These are phyloP conservation scores for Pseudorhiza aurosa DNA, from an alignment of 30 jellyfish, hydroid and myxozoan genomes.

Conservation along the genomic window DNA sequence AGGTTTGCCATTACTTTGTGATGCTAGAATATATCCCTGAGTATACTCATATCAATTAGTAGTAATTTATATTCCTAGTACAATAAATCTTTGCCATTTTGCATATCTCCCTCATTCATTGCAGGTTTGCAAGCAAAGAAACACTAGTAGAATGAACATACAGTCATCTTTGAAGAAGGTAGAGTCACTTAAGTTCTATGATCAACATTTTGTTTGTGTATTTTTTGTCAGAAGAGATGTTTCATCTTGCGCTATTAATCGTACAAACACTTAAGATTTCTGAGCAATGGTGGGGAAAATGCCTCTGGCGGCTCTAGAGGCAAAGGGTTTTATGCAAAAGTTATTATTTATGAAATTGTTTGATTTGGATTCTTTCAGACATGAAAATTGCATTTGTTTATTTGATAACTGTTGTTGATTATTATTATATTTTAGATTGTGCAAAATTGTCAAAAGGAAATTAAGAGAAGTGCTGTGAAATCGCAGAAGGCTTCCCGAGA, in stretches of 20 bases:
- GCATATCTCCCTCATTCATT: background rate
- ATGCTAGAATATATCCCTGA: no score
- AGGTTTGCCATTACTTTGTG: no score
- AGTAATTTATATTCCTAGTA: background rate
- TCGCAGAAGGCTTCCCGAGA: conserved; percentile 92
- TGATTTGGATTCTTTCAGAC: background rate
- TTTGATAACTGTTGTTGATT: background rate
- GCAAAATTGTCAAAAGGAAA: conserved; percentile 90
- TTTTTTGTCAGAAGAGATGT: no score
- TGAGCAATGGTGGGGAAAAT: no score
- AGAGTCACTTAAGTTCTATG: no score
- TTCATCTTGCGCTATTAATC: no score
- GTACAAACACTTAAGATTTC: no score
- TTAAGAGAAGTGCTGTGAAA: conserved; percentile 78
- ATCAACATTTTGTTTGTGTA: no score
- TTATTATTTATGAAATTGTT: no score
- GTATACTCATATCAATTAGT: background rate
- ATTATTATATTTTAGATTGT: conserved; percentile 59
- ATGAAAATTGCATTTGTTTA: background rate
- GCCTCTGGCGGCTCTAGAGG: no score
- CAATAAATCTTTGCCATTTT: background rate
- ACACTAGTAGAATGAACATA: conserved; percentile 60
- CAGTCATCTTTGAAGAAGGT: conserved; percentile 83
- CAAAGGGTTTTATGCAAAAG: no score
- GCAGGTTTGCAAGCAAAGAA: conserved; percentile 78